Evolutionary conservation across 2,888 invertebrate species (phyloP).

Genomic region (Latheticus oryzae): DNA sequence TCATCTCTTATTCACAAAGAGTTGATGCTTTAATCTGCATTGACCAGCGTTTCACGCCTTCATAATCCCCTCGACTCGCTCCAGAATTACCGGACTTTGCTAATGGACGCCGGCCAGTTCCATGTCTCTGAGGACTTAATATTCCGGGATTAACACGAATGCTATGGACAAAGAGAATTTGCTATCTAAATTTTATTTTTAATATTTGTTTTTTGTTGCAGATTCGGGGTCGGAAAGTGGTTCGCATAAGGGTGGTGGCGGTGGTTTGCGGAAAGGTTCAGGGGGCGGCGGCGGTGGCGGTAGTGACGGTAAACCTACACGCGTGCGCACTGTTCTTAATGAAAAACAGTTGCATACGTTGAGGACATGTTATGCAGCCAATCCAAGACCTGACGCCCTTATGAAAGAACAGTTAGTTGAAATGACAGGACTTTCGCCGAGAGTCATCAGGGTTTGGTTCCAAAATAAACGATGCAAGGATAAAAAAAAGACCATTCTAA

Average conservation of each 20-base stretch:
- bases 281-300: constrained; percentile 68
- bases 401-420: constrained; percentile 99
- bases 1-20: constrained; percentile 56
- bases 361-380: constrained; percentile 96
- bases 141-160: constrained; percentile 32
- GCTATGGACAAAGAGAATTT: constrained; percentile 28
- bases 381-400: constrained; percentile 97
- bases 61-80: constrained; percentile 45
- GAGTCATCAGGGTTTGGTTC: constrained; percentile 99
- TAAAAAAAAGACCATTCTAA: constrained; percentile 95
- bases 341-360: constrained; percentile 98
- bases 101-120: constrained; percentile 41
- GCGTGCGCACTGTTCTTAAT: constrained; percentile 97
- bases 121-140: constrained; percentile 32
- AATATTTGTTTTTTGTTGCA: constrained; percentile 66
- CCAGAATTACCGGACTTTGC: constrained; percentile 42
- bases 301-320: constrained; percentile 95
- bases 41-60: constrained; percentile 57
- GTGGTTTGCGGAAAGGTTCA: constrained; percentile 65
- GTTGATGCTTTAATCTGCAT: constrained; percentile 37
- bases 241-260: constrained; percentile 81
- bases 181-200: constrained; percentile 8
- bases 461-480: constrained; percentile 98
- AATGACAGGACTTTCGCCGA: constrained; percentile 96
- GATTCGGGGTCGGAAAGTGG: constrained; percentile 94